Conservation (phyloP, 1,140 invertebrate species). For the Leptinotarsa texana region DNA sequence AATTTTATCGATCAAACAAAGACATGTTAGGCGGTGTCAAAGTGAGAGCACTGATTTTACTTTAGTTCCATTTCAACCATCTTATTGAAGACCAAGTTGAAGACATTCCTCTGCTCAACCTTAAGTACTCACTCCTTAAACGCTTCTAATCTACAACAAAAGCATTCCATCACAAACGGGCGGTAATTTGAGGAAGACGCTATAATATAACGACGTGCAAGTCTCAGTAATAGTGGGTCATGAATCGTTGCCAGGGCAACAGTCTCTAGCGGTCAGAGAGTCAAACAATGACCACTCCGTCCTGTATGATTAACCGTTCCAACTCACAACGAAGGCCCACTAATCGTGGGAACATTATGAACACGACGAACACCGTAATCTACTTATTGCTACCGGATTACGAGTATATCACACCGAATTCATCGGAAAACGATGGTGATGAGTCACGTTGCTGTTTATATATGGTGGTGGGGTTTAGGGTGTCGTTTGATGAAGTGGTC, state of each 20-base stretch:
- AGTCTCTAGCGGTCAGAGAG: too few relatives aligned
- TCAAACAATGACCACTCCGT: neutral
- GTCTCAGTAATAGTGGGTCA: neutral
- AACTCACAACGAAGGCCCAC: constrained; percentile 15
- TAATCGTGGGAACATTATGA: constrained; percentile 35
- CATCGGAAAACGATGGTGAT: constrained; percentile 17
- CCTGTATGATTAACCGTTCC: constrained; percentile 30
- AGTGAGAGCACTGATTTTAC: too few relatives aligned
- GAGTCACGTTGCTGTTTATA: neutral
- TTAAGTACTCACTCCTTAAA: too few relatives aligned
- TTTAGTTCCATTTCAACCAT: too few relatives aligned
- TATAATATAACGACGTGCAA: neutral
- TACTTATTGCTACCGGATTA: constrained; percentile 35
- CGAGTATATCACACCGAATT: constrained; percentile 17
- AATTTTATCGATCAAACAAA: too few relatives aligned
- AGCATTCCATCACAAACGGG: neutral
- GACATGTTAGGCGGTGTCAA: too few relatives aligned
- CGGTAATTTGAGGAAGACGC: neutral
- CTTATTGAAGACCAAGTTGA: too few relatives aligned
- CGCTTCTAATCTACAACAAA: neutral
- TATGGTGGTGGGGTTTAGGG: neutral
- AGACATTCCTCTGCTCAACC: too few relatives aligned
- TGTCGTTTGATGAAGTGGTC: too few relatives aligned
- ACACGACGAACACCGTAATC: constrained; percentile 26
- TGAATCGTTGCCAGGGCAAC: neutral